phyloP scores from a whole-genome alignment of 2,888 invertebrate species.

The Leucophenga montana region DNA sequence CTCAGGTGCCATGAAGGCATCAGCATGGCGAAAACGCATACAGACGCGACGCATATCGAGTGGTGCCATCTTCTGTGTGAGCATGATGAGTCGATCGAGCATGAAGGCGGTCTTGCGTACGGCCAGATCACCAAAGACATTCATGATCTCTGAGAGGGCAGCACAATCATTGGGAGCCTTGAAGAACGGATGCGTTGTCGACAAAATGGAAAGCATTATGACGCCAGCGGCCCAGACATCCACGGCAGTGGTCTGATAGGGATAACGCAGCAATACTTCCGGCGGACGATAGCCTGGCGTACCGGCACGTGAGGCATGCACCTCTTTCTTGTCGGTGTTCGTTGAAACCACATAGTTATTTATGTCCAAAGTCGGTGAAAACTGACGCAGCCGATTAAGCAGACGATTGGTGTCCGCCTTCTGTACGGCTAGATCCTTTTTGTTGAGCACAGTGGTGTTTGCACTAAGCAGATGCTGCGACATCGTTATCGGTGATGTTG shows the following conservation, averaged over 20 bases:
- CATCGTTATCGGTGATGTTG: background rate
- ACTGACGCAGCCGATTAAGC: slow-evolving; percentile 51
- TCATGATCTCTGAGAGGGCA: slow-evolving; percentile 87
- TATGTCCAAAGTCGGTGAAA: slow-evolving; percentile 78
- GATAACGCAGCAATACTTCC: slow-evolving; percentile 85
- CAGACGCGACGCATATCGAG: slow-evolving; percentile 74
- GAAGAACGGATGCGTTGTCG: slow-evolving; percentile 88
- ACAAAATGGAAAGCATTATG: slow-evolving; percentile 84
- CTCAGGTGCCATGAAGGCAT: slow-evolving; percentile 63
- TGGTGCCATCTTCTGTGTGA: slow-evolving; percentile 74
- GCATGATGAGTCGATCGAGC: slow-evolving; percentile 76
- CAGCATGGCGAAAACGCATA: slow-evolving; percentile 71
- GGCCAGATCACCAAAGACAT: slow-evolving; percentile 82
- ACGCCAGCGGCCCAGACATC: slow-evolving; percentile 94
- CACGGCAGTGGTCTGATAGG: slow-evolving; percentile 86
- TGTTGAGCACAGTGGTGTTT: slow-evolving; percentile 75
- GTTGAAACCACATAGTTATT: slow-evolving; percentile 79
- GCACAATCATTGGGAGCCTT: slow-evolving; percentile 85
- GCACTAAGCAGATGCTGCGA: background rate
- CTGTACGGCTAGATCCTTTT: slow-evolving; percentile 73
- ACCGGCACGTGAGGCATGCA: slow-evolving; percentile 87
- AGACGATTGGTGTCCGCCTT: slow-evolving; percentile 61
- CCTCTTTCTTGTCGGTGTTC: slow-evolving; percentile 76
- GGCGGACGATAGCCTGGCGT: slow-evolving; percentile 93
- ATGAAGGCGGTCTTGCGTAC: slow-evolving; percentile 80